Evolutionary conservation across 2,797 vertebrate genomes (phyloP), one percentile per base, ranked within the genome.

Genomic region (Bradypodion ventrale): DNA sequence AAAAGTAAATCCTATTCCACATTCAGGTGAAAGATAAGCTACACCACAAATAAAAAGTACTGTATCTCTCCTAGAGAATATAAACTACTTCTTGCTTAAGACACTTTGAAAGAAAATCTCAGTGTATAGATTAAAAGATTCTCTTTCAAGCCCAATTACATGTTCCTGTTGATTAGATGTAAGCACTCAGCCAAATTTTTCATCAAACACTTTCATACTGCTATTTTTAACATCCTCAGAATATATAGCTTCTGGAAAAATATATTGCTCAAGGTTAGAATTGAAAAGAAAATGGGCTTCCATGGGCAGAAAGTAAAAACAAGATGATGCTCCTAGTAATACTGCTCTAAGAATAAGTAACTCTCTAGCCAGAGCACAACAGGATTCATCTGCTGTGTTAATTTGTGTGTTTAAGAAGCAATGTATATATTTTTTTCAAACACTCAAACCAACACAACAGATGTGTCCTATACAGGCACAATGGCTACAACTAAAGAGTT

Each of bases 51-150:
- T 32, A 75, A 35, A 49, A 87, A 89, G 70, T 27, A 56, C 27
- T 32, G 59, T 10, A 25, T 72, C 23, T 69, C 25, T 15, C 60
- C 37, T 25, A 16, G 16, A 62, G 66, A 27, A 1, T 77, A 72
- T 44, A 83, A 88, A 25, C 44, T 16, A 59, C 1, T 46, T 87
- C 69, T 84, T 69, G 86, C 46, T 15, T 78, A 87, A 88, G 91
- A 83, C 69, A 78, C 77, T 16, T 42, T 63, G 69, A 82, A 87
- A 87, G 0, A 0, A 89, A 90, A 85, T 83, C 0, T 2, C 82
- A 59, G 78, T 75, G 77, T 13, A 87, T 2, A 80, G 83, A 92
- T 69, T 69, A 63, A 83, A 84, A 75, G 35, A 59, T 93, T 90
- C 81, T 82, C 12, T 88, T 92, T 85, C 85, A 77, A 86, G 80